Evolutionary conservation across 2,888 invertebrate species (phyloP), one percentile per base, ranked within the genome.

Genomic region (Sylvicola fuscatus): DNA sequence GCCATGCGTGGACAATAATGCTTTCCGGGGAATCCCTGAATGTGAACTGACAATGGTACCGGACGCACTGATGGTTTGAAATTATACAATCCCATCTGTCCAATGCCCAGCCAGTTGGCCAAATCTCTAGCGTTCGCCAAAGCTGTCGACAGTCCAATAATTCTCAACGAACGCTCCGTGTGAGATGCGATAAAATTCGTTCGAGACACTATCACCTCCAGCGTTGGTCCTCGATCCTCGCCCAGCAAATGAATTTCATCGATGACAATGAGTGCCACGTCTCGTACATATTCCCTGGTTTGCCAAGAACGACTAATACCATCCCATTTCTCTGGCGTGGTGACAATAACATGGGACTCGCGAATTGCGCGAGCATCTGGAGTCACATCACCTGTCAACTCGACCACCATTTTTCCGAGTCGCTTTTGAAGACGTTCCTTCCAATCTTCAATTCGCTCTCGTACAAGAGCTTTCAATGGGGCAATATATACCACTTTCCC

Each of bases 291-390:
- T 54, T 77, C 79, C 45, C 98, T 70, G 0, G 89, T 93, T 52
- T 95, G 92, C 97, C 97, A 99, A 41, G 89, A 90, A 39, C 97
- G 71, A 59, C 92, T 93, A 49, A 99, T 87, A 36, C 97, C 97
- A 58, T 99, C 98, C 98, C 98, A 99, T 56, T 99, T 99, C 60
- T 99, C 98, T 0, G 98, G 98, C 0, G 98, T 99, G 0, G 98
- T 98, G 1, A 99, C 90, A 44, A 99, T 97, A 1, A 99, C 76
- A 53, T 86, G 79, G 0, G 93, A 79, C 35, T 61, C 70, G 1
- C 75, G 69, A 39, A 99, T 87, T 0, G 87, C 78, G 39, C 70
- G 65, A 37, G 77, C 69, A 50, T 86, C 84, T 0, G 90, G 90
- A 1, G 83, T 77, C 1, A 83, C 77, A 52, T 84, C 81, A 51